Percentiles rank a stretch among this genome's conserved stretches.
Conservation (phyloP, 2,888 invertebrate genomes). For the Scelioninae gen. 1 region DNA sequence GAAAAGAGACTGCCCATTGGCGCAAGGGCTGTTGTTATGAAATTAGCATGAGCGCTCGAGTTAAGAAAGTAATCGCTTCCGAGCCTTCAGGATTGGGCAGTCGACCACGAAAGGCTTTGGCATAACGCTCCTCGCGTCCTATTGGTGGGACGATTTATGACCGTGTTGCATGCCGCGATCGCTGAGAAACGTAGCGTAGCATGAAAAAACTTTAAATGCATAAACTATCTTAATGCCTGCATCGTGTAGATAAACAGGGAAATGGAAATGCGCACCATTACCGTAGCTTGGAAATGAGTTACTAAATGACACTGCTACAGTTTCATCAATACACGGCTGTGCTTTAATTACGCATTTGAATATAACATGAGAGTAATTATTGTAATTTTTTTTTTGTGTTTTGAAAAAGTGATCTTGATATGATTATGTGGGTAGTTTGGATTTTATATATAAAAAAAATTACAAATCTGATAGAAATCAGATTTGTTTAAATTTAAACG, state of each 20-base stretch:
- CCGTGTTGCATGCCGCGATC: constrained; percentile 72
- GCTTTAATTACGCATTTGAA: constrained; percentile 53
- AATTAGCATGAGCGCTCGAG: constrained; percentile 84
- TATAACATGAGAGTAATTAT: neutral
- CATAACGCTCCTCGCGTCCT: constrained; percentile 74
- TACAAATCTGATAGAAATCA: too few species aligned
- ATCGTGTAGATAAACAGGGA: constrained; percentile 57
- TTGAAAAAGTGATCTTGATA: constrained; percentile 34
- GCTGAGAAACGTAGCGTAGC: constrained; percentile 52
- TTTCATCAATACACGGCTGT: constrained; percentile 42
- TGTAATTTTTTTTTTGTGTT: constrained; percentile 41
- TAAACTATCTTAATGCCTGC: constrained; percentile 64
- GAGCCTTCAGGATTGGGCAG: constrained; percentile 81
- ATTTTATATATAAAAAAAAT: constrained; percentile 33
- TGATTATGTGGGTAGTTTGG: constrained; percentile 18
- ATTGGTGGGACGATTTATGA: constrained; percentile 78
- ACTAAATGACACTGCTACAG: constrained; percentile 42
- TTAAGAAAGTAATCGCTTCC: constrained; percentile 80
- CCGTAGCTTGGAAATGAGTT: constrained; percentile 48
- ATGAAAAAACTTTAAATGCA: constrained; percentile 69
- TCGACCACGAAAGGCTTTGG: constrained; percentile 74
- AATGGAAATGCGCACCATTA: constrained; percentile 60
- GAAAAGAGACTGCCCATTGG: constrained; percentile 78
- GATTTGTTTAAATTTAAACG: too few species aligned
- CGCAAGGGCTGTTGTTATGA: constrained; percentile 83